phyloP scores from a whole-genome alignment of 2,113 vertebrate species.

The Sapajus apella region DNA sequence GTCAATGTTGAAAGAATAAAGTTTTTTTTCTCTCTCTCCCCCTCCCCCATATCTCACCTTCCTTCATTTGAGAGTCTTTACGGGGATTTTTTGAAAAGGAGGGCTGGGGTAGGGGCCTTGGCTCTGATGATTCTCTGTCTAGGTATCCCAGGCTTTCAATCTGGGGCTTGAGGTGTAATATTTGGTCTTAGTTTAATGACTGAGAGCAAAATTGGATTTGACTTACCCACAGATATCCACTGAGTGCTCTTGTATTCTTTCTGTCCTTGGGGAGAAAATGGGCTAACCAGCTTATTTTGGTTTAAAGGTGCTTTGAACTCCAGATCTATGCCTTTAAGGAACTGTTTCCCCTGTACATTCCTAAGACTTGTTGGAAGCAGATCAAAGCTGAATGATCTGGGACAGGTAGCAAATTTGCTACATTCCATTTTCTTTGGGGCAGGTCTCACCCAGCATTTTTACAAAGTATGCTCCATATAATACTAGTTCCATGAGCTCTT shows the following conservation, averaged over 20 bases:
- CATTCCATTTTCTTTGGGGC: neutral
- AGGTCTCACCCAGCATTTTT: neutral
- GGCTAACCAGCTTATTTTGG: constrained; percentile 21
- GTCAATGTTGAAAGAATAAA: constrained; percentile 84
- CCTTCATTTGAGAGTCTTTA: constrained; percentile 59
- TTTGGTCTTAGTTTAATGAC: constrained; percentile 43
- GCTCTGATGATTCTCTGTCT: neutral
- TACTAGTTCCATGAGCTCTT: neutral
- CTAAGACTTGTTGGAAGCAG: constrained; percentile 4
- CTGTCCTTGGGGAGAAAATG: neutral
- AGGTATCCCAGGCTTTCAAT: neutral
- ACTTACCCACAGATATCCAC: neutral
- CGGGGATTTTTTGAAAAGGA: constrained; percentile 25
- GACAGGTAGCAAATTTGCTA: neutral
- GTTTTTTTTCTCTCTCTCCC: constrained; percentile 68
- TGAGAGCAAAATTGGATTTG: constrained; percentile 27
- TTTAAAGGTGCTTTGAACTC: constrained; percentile 8
- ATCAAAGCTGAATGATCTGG: neutral
- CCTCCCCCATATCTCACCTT: constrained; percentile 31
- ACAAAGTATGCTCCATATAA: neutral
- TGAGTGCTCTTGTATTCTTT: neutral
- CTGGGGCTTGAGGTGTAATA: neutral
- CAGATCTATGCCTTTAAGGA: neutral
- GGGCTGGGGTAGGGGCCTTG: neutral
- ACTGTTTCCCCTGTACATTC: neutral